phyloP scores from a whole-genome alignment of 2,888 invertebrate species.

The Tyria jacobaeae region DNA sequence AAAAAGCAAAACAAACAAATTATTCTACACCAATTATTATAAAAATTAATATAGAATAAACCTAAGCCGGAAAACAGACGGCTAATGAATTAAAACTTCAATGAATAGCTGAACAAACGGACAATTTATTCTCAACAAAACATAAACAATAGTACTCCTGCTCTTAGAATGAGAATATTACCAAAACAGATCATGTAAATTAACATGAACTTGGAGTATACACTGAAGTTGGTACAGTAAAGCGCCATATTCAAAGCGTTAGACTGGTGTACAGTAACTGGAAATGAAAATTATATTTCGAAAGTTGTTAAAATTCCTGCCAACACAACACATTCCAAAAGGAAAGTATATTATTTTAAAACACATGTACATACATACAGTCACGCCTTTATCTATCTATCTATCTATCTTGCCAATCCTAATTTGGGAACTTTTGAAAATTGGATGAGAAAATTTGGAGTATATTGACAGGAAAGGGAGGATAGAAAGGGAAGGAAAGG shows the following conservation, averaged over 20 bases:
- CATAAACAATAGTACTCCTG: neutral
- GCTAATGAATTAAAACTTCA: constrained; percentile 1
- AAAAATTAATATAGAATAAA: neutral
- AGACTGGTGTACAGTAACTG: neutral
- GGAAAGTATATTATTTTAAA: neutral
- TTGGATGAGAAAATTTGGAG: too few relatives aligned
- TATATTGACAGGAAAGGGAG: too few relatives aligned
- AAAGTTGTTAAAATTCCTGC: neutral
- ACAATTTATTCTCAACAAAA: constrained; percentile 8
- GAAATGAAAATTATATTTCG: neutral
- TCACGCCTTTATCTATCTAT: too few relatives aligned
- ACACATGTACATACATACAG: too few relatives aligned
- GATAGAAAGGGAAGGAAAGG: too few relatives aligned
- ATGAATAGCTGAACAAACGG: neutral
- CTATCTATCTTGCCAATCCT: too few relatives aligned
- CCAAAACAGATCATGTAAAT: constrained; percentile 4
- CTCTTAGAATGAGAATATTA: constrained; percentile 3
- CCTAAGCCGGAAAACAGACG: neutral
- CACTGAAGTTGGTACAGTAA: neutral
- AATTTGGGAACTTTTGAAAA: too few relatives aligned
- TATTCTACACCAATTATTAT: neutral
- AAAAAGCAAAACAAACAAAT: neutral
- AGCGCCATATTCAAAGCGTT: too few relatives aligned
- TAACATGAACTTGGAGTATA: constrained; percentile 26
- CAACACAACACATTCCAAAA: neutral